These are phyloP conservation scores for Sceliomorpha sp. DNA, from an alignment of 2,888 invertebrate species.

Conservation along the genomic window DNA sequence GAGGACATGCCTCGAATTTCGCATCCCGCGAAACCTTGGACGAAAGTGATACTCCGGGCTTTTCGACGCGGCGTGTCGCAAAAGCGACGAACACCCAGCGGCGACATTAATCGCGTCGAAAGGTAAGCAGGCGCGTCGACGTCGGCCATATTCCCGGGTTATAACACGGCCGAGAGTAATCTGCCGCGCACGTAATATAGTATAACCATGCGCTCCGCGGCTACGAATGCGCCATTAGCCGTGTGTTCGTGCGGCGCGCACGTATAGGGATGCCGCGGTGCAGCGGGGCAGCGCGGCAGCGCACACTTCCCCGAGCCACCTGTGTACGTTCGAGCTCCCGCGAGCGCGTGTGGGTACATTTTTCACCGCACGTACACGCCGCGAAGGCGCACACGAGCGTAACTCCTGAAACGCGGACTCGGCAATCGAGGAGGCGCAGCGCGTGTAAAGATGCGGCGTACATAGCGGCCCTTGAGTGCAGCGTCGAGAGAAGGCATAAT, in stretches of 20 bases:
- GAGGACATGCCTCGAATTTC: too few species aligned
- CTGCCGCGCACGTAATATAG: constrained; percentile 48
- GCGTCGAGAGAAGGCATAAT: constrained; percentile 51
- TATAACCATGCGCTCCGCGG: constrained; percentile 41
- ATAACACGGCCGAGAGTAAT: constrained; percentile 49
- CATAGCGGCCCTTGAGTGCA: constrained; percentile 28
- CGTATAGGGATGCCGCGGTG: constrained; percentile 2
- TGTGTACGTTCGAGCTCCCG: too few species aligned
- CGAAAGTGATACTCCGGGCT: too few species aligned
- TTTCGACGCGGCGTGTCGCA: constrained; percentile 40
- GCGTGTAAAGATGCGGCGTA: constrained; percentile 45
- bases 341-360: too few species aligned
- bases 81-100: constrained; percentile 50
- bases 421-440: constrained; percentile 32
- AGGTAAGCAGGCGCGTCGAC: constrained; percentile 53
- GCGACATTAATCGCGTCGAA: constrained; percentile 57
- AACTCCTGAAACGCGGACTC: constrained; percentile 20
- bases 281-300: constrained; percentile 16
- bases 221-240: constrained; percentile 25
- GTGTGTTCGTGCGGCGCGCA: constrained; percentile 3
- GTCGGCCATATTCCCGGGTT: constrained; percentile 46
- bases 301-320: too few species aligned
- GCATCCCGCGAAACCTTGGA: too few species aligned
- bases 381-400: constrained; percentile 26
- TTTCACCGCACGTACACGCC: neutral